phyloP scores from a whole-genome alignment of 2,797 vertebrate species.

The Mormyrops boulengeri region DNA sequence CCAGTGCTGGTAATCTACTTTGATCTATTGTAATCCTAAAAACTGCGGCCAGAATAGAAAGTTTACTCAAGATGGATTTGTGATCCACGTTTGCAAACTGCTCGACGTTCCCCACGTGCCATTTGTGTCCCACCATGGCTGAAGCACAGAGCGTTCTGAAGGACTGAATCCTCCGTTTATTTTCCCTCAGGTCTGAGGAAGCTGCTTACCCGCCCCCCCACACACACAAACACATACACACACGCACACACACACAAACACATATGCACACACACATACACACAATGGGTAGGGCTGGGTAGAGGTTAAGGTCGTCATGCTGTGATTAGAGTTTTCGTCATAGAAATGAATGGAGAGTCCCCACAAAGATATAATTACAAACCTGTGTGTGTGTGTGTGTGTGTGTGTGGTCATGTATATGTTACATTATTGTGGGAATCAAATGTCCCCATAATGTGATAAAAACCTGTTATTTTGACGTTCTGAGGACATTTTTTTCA shows the following conservation, averaged over 20 bases:
- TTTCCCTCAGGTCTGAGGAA: neutral
- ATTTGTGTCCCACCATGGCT: neutral
- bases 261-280: too few relatives aligned
- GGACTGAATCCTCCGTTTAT: neutral
- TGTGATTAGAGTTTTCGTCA: too few relatives aligned
- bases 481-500: neutral
- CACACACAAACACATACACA: neutral
- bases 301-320: too few relatives aligned
- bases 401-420: too few relatives aligned
- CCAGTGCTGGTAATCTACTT: neutral
- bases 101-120: neutral
- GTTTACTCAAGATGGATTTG: neutral
- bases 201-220: neutral
- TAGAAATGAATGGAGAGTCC: too few relatives aligned
- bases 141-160: neutral
- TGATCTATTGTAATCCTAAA: conserved; percentile 15
- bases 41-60: neutral
- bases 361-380: too few relatives aligned
- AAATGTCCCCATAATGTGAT: neutral
- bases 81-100: neutral
- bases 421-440: neutral
- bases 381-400: neutral
- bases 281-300: too few relatives aligned
- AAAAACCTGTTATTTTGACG: neutral
- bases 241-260: too few relatives aligned